Conservation (phyloP, 2,113 vertebrate genomes). For the Chrysemys picta region DNA sequence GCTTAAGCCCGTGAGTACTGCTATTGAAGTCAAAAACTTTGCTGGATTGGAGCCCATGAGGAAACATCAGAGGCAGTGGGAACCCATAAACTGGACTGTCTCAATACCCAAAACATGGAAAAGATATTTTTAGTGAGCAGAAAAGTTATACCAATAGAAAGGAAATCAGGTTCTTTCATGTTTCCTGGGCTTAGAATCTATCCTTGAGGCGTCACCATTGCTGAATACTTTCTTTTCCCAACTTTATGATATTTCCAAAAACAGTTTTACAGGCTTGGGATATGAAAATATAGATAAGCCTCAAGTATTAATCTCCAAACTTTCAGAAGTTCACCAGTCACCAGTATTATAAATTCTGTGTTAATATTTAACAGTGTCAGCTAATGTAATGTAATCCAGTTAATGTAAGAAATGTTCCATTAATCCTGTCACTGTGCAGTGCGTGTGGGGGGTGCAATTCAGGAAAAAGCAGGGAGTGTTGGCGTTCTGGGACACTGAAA, state of each 20-base stretch:
- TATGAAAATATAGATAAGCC: conserved; percentile 54
- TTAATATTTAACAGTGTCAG: conserved; percentile 48
- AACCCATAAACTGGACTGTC: background rate
- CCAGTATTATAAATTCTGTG: conserved; percentile 20
- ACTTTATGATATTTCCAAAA: conserved; percentile 1
- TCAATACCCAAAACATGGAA: background rate
- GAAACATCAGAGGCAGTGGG: background rate
- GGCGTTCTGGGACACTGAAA: background rate
- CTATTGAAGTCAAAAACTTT: background rate
- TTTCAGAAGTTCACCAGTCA: conserved; percentile 43
- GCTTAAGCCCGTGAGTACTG: background rate
- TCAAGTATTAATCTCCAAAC: conserved; percentile 40
- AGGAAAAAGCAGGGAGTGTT: background rate
- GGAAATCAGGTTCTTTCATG: background rate
- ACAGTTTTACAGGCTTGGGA: background rate
- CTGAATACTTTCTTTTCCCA: background rate
- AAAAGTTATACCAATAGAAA: background rate
- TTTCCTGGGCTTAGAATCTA: background rate
- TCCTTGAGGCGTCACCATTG: background rate
- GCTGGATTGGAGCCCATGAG: background rate
- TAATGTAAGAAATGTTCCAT: conserved; percentile 39
- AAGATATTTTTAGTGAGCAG: background rate
- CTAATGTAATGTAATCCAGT: conserved; percentile 59
- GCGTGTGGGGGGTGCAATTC: background rate
- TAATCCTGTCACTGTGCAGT: background rate